Evolutionary conservation across 2,888 invertebrate species (phyloP).

Genomic region (Lepidocyrtoides sp.): DNA sequence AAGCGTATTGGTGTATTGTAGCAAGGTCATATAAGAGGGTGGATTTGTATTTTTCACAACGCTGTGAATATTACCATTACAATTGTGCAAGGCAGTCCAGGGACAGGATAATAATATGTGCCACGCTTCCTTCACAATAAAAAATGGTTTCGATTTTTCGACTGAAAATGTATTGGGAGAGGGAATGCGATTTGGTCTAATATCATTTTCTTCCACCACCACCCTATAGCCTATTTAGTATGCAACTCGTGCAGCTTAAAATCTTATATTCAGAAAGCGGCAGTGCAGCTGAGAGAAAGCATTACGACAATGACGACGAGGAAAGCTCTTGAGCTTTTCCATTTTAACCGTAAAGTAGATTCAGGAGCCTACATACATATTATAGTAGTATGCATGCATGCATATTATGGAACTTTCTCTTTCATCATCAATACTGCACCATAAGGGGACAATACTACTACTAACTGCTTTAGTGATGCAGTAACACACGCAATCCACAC

Average conservation of each 20-base stretch:
- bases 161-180: neutral
- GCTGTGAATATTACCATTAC: constrained; percentile 25
- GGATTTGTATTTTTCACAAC: constrained; percentile 1
- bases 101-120: neutral
- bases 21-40: constrained; percentile 41
- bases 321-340: constrained; percentile 39
- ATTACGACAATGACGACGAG: constrained; percentile 30
- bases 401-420: neutral
- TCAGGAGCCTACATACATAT: too few relatives aligned
- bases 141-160: constrained; percentile 45
- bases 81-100: constrained; percentile 13
- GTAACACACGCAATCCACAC: neutral
- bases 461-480: neutral
- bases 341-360: neutral
- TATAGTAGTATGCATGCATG: neutral
- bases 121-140: neutral
- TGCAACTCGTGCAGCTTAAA: constrained; percentile 58
- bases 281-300: constrained; percentile 17
- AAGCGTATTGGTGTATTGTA: neutral
- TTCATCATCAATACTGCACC: constrained; percentile 8
- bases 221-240: constrained; percentile 38
- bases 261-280: constrained; percentile 48
- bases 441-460: neutral
- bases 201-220: constrained; percentile 5
- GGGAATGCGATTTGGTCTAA: neutral